Evolutionary conservation across 2,888 invertebrate species (phyloP).

Genomic region (Tipula unca): DNA sequence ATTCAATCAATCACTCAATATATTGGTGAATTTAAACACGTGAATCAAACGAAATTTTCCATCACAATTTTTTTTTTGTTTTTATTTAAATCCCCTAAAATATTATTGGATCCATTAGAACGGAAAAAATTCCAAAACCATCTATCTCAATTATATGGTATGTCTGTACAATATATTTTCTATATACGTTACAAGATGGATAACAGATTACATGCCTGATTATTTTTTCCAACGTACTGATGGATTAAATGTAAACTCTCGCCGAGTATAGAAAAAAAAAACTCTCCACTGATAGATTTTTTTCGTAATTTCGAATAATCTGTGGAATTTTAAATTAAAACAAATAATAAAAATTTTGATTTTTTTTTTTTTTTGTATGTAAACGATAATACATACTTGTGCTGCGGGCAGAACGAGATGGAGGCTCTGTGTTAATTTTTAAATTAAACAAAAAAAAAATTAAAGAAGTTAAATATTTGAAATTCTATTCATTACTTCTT

Average conservation of each 20-base stretch:
- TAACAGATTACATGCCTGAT: conserved; percentile 14
- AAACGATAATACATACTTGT: neutral
- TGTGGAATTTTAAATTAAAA: neutral
- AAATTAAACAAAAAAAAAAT: neutral
- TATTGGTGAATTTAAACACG: conserved; percentile 1
- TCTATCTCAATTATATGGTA: neutral
- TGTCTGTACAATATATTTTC: neutral
- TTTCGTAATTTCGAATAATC: neutral
- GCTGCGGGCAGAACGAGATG: neutral
- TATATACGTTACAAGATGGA: neutral
- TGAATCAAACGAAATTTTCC: neutral
- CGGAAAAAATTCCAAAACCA: neutral
- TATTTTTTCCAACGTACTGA: neutral
- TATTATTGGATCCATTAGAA: neutral
- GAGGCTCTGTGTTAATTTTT: neutral
- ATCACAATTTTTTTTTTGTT: neutral
- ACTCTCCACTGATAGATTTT: neutral
- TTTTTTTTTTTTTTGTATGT: neutral
- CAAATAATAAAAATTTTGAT: neutral
- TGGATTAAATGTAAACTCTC: neutral
- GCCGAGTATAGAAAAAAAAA: neutral
- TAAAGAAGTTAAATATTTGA: neutral
- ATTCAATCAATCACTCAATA: neutral
- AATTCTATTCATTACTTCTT: neutral
- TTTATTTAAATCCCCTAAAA: neutral